phyloP scores from a whole-genome alignment of 2,797 vertebrate species.

The Vultur gryphus region DNA sequence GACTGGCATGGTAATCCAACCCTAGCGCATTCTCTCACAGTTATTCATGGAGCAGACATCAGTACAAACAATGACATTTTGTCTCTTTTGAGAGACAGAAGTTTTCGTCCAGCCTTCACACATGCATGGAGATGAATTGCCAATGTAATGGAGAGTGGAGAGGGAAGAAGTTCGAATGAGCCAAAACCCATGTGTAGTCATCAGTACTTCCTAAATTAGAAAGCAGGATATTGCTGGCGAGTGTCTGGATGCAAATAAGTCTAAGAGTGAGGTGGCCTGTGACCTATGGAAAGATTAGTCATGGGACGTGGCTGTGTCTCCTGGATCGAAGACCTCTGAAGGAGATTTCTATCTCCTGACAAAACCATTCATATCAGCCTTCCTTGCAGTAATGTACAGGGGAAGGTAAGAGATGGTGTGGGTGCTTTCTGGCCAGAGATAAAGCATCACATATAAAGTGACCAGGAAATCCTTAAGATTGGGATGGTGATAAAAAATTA shows the following conservation, averaged over 20 bases:
- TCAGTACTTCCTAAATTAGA: slow-evolving; percentile 45
- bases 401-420: background rate
- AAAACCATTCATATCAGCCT: background rate
- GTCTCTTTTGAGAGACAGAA: background rate
- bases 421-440: background rate
- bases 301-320: background rate
- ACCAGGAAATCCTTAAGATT: background rate
- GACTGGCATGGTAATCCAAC: background rate
- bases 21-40: background rate
- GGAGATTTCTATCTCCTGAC: background rate
- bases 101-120: background rate
- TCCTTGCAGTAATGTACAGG: background rate
- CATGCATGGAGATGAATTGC: background rate
- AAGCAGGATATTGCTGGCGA: slow-evolving; percentile 38
- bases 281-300: slow-evolving; percentile 21
- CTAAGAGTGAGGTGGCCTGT: background rate
- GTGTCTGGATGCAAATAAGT: background rate
- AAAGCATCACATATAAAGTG: background rate
- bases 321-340: background rate
- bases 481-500: background rate
- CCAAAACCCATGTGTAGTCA: background rate
- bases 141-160: background rate
- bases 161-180: slow-evolving; percentile 7
- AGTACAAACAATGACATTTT: slow-evolving; percentile 23
- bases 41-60: background rate